Evolutionary conservation across 1,140 invertebrate species (phyloP).

Genomic region (Babylonia areolata): DNA sequence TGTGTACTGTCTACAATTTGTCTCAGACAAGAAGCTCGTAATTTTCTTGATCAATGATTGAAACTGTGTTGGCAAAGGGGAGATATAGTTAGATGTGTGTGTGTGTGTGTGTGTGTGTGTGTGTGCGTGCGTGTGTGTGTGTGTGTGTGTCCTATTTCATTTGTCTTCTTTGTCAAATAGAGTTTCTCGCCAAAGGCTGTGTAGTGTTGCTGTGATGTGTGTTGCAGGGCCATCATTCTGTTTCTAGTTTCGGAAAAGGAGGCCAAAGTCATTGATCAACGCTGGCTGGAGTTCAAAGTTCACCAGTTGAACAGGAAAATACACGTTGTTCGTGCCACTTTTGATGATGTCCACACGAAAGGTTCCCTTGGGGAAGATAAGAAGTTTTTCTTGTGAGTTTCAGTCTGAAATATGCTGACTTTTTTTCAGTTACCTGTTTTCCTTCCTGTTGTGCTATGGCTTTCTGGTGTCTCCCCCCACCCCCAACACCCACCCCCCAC

Average conservation of each 20-base stretch:
- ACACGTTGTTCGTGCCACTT: constrained; percentile 50
- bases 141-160: too few relatives aligned
- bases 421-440: background rate
- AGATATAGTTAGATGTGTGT: too few relatives aligned
- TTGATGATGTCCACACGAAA: constrained; percentile 45
- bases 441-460: background rate
- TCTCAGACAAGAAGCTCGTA: too few relatives aligned
- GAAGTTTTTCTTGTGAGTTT: constrained; percentile 56
- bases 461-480: background rate
- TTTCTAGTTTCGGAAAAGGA: constrained; percentile 53
- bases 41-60: too few relatives aligned
- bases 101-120: too few relatives aligned
- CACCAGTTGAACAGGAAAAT: constrained; percentile 49
- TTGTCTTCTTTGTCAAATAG: too few relatives aligned
- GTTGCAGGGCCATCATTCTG: constrained; percentile 58
- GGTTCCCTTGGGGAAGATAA: constrained; percentile 46
- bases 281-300: constrained; percentile 56
- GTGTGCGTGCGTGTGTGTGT: too few relatives aligned
- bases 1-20: too few relatives aligned
- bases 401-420: background rate
- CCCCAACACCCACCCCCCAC: background rate
- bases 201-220: background rate
- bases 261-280: constrained; percentile 60
- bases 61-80: too few relatives aligned
- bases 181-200: too few relatives aligned